Base-by-base conservation (phyloP, 1,140 invertebrate species). In the Trichoplusia ni region DNA sequence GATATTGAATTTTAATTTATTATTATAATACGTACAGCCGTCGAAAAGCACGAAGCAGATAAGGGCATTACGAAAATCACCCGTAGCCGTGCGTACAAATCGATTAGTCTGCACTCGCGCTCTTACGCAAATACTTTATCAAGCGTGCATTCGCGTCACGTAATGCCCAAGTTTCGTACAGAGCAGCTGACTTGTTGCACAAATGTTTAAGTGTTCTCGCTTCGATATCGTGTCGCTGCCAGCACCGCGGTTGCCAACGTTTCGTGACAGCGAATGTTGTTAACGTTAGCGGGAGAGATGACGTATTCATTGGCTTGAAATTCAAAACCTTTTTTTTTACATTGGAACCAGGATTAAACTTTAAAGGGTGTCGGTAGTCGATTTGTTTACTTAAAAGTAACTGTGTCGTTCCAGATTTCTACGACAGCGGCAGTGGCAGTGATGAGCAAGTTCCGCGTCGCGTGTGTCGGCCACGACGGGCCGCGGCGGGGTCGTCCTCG, bases 91-190 rank as follows among this genome's bases (percentile, higher is more conserved):
- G 78, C 81, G 79, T 81, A 72, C 68, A 82, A 89, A 89, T 89
- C 83, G 84, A 89, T 89, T 89, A 83, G 77, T 79, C 75, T 76
- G 78, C 70, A 79, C 64, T 75, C 69, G 72, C 62, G 64, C 46
- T 75, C 73, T 86, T 86, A 86, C 84, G 82, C 84, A 86, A 89
- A 82, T 74, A 77, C 35, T 82, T 81, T 77, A 81, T 83, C 76
- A 76, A 82, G 75, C 82, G 80, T 85, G 75, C 67, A 76, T 72
- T 71, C 71, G 65, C 81, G 75, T 84, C 82, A 86, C 82, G 81
- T 86, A 85, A 88, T 64, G 59, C 31, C 67, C 69, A 65, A 77
- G 75, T 84, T 79, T 83, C 69, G 69, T 69, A 69, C 61, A 40
- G 56, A 66, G 59, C 75, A 73, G 69, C 70, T 63, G 67, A 75